Evolutionary conservation across 2,888 invertebrate genomes (phyloP).

Genomic region (Drosophila yooni): DNA sequence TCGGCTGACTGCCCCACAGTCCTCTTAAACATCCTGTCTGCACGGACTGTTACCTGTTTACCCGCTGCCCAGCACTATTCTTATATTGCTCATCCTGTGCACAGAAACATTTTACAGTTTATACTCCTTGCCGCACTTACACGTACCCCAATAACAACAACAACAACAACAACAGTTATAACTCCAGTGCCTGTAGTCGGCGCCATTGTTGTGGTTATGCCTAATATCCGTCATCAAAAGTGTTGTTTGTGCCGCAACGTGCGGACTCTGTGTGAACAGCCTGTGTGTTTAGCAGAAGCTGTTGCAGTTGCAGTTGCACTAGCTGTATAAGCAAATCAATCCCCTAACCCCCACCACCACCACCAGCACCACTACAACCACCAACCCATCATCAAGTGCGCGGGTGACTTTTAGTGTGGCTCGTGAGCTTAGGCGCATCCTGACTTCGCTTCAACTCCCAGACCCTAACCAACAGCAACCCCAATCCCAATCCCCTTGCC

Average conservation of each 20-base stretch:
- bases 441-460: constrained; percentile 11
- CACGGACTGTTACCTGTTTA: constrained; percentile 8
- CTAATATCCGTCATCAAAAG: constrained; percentile 79
- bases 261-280: constrained; percentile 15
- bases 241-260: constrained; percentile 61
- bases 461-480: constrained; percentile 7
- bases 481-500: constrained; percentile 1
- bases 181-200: constrained; percentile 28
- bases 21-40: neutral
- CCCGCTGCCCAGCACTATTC: constrained; percentile 11
- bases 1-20: constrained; percentile 3
- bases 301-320: neutral
- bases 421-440: constrained; percentile 50
- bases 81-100: constrained; percentile 48
- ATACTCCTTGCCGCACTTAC: constrained; percentile 33
- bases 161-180: neutral
- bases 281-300: neutral
- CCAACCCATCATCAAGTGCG: constrained; percentile 42
- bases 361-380: neutral
- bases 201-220: constrained; percentile 69
- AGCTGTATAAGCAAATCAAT: neutral
- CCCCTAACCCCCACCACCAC: too few species aligned
- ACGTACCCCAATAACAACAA: neutral
- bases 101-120: constrained; percentile 65
- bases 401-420: constrained; percentile 47